A percentile compares a stretch with the other conserved stretches of the same genome.
phyloP scores from a whole-genome alignment of 2,113 vertebrate genomes.

The Gila orcuttii region DNA sequence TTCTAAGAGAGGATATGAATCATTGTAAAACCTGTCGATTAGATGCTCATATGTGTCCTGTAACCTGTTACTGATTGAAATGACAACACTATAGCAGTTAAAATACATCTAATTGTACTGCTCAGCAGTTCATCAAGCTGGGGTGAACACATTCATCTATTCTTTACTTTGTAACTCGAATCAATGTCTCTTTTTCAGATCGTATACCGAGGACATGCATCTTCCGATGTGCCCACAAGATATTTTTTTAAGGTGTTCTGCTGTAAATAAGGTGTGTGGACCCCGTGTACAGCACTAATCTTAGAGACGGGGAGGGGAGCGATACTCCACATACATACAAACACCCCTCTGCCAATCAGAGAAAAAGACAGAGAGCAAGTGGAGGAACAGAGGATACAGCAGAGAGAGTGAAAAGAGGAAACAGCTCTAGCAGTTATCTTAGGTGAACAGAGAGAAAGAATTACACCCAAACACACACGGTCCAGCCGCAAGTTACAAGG shows the following conservation, averaged over 20 bases:
- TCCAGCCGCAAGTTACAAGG: constrained; percentile 17
- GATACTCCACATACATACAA: constrained; percentile 37
- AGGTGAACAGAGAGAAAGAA: constrained; percentile 25
- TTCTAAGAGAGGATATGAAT: neutral
- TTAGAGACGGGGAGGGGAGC: constrained; percentile 56
- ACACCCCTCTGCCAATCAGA: constrained; percentile 35
- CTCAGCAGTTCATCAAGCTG: neutral
- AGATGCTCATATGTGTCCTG: neutral
- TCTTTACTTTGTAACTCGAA: neutral
- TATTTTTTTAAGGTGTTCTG: constrained; percentile 53
- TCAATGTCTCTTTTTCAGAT: constrained; percentile 38
- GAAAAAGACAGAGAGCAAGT: constrained; percentile 29
- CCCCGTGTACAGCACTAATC: constrained; percentile 52
- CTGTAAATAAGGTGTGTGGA: constrained; percentile 58
- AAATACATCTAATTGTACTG: neutral
- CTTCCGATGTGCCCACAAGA: constrained; percentile 43
- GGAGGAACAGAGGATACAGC: constrained; percentile 13
- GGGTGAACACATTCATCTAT: neutral
- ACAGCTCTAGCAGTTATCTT: constrained; percentile 19
- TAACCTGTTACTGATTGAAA: constrained; percentile 25
- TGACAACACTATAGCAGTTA: neutral
- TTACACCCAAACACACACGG: constrained; percentile 2
- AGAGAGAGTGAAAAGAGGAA: constrained; percentile 33
- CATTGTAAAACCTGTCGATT: neutral
- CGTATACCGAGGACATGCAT: constrained; percentile 53